Evolutionary conservation across 2,888 invertebrate species (phyloP).

Genomic region (Glaucopsyche alexis): DNA sequence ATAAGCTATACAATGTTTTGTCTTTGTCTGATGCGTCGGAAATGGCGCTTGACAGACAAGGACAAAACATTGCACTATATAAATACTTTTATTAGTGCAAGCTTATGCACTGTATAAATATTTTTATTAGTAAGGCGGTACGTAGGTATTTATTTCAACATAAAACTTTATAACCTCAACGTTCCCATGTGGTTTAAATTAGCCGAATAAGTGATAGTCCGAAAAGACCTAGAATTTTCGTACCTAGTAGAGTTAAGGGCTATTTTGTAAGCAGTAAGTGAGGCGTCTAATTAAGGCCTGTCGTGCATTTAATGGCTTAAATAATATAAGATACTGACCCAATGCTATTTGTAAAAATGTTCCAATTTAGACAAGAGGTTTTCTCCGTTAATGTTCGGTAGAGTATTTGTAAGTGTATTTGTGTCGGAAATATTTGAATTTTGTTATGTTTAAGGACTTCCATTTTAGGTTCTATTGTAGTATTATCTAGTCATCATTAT

Average conservation of each 20-base stretch:
- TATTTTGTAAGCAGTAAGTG: conserved; percentile 19
- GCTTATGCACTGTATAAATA: too few relatives aligned
- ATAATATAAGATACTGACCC: conserved; percentile 16
- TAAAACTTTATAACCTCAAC: conserved; percentile 12
- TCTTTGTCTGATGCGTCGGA: too few relatives aligned
- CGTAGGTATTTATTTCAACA: background rate
- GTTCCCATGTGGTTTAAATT: conserved; percentile 22
- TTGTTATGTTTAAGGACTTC: conserved; percentile 9
- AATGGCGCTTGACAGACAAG: too few relatives aligned
- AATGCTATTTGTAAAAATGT: conserved; percentile 20
- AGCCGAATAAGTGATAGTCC: conserved; percentile 28
- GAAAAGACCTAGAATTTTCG: conserved; percentile 28
- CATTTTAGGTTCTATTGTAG: conserved; percentile 19
- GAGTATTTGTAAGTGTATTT: background rate
- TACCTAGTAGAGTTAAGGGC: conserved; percentile 21
- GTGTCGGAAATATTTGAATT: background rate
- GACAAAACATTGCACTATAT: too few relatives aligned
- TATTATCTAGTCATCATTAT: conserved; percentile 24
- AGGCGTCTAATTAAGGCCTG: conserved; percentile 16
- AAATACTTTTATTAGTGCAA: too few relatives aligned
- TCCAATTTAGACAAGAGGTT: conserved; percentile 15
- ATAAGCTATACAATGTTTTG: too few relatives aligned
- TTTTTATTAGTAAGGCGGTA: too few relatives aligned
- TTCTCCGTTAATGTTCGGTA: conserved; percentile 1
- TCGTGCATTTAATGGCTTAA: conserved; percentile 25